Conservation (phyloP, 2,888 invertebrate genomes). For the Xylocampa areola region DNA sequence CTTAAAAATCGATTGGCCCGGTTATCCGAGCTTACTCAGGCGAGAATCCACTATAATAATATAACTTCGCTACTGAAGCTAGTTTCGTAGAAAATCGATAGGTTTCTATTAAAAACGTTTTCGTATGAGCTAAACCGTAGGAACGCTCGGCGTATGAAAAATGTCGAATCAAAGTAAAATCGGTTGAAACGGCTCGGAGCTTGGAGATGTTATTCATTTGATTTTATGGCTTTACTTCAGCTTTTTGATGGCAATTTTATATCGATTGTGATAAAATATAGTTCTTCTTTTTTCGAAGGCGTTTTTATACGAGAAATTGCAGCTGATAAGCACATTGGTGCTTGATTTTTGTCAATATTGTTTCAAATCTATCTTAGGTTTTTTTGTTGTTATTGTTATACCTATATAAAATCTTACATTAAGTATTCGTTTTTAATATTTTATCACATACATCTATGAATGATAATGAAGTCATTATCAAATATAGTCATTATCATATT, state of each 20-base stretch:
- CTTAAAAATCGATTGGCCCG: slow-evolving; percentile 64
- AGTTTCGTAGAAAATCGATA: slow-evolving; percentile 63
- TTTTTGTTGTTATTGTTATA: no score
- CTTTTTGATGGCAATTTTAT: slow-evolving; percentile 35
- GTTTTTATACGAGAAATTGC: not conserved
- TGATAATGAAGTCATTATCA: no score
- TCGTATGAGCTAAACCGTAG: slow-evolving; percentile 54
- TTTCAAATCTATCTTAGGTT: no score
- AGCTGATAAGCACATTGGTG: no score
- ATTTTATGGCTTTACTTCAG: slow-evolving; percentile 35
- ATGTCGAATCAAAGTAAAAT: slow-evolving; percentile 46
- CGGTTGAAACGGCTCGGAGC: slow-evolving; percentile 34
- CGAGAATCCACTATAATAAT: slow-evolving; percentile 66
- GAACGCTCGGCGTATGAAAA: slow-evolving; percentile 48
- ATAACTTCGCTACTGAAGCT: slow-evolving; percentile 60
- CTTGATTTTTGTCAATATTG: no score
- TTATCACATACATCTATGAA: no score
- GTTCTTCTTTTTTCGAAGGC: slow-evolving; percentile 19
- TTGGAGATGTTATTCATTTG: slow-evolving; percentile 45
- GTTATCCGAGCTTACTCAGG: slow-evolving; percentile 68
- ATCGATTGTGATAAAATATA: slow-evolving; percentile 32
- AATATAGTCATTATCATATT: no score
- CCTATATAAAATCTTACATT: no score
- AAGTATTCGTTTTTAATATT: no score
- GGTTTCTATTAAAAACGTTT: slow-evolving; percentile 64